Evolutionary conservation across 2,797 vertebrate genomes (phyloP).

Genomic region (Siniperca scherzeri): DNA sequence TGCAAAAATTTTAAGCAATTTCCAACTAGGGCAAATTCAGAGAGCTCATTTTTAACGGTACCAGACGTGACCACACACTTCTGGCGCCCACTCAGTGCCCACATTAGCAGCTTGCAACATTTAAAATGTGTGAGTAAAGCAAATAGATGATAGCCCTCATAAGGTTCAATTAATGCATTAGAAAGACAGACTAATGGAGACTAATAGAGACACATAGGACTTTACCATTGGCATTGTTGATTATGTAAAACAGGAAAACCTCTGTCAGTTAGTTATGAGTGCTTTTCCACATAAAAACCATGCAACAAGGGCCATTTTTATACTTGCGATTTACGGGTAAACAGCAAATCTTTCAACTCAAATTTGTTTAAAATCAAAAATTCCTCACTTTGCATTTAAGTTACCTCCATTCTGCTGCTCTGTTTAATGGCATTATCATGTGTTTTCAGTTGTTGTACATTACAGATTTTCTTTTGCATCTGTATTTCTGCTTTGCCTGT

Average conservation of each 20-base stretch:
- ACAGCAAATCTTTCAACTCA: not conserved
- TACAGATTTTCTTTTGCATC: not conserved
- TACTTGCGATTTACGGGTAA: not conserved
- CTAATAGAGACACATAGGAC: constrained; percentile 16
- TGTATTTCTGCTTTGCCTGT: not conserved
- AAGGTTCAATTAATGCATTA: constrained; percentile 38
- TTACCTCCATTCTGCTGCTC: not conserved
- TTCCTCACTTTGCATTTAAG: not conserved
- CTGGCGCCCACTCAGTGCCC: constrained; percentile 35
- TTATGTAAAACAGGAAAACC: not conserved
- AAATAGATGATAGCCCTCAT: constrained; percentile 25
- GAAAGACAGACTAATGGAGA: constrained; percentile 43
- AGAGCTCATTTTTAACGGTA: constrained; percentile 40
- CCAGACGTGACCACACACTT: constrained; percentile 44
- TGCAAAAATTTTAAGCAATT: constrained; percentile 40
- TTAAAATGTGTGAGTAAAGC: constrained; percentile 22
- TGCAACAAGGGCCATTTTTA: not conserved
- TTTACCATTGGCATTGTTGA: not conserved
- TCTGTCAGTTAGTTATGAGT: not conserved
- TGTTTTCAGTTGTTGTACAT: not conserved
- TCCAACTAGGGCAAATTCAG: constrained; percentile 47
- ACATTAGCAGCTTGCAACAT: constrained; percentile 33
- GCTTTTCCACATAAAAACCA: constrained; percentile 4
- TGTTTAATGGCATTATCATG: not conserved
- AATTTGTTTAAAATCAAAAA: not conserved